Conservation (phyloP, 2,113 vertebrate genomes). For the Erinaceus europaeus region DNA sequence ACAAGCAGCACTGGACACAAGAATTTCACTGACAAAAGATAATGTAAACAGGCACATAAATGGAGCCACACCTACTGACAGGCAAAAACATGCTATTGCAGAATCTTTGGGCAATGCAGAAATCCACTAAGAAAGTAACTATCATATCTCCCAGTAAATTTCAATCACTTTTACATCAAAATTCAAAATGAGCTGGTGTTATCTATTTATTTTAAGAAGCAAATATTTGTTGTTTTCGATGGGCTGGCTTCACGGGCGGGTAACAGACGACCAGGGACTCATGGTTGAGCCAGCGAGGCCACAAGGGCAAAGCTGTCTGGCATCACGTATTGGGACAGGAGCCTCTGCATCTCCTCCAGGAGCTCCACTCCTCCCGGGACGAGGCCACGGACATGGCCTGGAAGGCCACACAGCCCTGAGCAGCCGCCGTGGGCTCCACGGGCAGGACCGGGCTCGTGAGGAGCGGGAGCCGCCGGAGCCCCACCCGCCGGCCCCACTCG, state of each 20-base stretch:
- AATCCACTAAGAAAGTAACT: background rate
- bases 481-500: too few species aligned
- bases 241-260: too few species aligned
- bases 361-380: conserved; percentile 38
- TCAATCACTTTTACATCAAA: background rate
- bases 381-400: conserved; percentile 31
- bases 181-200: background rate
- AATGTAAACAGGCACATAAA: background rate
- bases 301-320: conserved; percentile 52
- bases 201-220: conserved; percentile 1
- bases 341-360: background rate
- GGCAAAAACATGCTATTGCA: background rate
- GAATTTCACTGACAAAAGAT: conserved; percentile 46
- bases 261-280: background rate
- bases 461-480: too few species aligned
- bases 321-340: conserved; percentile 50
- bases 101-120: background rate
- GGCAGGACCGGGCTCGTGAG: too few species aligned
- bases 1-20: background rate
- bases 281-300: conserved; percentile 43
- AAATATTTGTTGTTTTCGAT: too few species aligned
- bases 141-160: background rate
- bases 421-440: too few species aligned
- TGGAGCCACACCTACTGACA: conserved; percentile 13
- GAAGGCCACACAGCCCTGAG: background rate